Evolutionary conservation across 1,140 invertebrate genomes (phyloP).

Genomic region (Limonius californicus): DNA sequence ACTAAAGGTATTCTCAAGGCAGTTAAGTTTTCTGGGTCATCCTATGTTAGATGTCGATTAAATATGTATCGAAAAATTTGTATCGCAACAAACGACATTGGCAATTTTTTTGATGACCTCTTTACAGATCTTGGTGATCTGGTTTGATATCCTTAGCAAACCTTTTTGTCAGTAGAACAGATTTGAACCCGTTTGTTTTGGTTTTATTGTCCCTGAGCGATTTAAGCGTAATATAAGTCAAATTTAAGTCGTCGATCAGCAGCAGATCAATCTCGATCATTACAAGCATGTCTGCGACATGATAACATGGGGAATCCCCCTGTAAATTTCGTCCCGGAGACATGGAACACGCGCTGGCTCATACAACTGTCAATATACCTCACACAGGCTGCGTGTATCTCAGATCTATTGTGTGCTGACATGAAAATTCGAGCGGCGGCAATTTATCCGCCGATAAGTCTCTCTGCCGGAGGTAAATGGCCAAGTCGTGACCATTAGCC

Average conservation of each 20-base stretch:
- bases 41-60: neutral
- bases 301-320: too few relatives aligned
- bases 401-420: slow-evolving; percentile 46
- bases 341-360: slow-evolving; percentile 27
- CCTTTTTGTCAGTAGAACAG: too few relatives aligned
- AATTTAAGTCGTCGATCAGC: too few relatives aligned
- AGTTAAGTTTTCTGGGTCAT: neutral
- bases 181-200: too few relatives aligned
- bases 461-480: slow-evolving; percentile 47
- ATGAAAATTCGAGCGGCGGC: slow-evolving; percentile 46
- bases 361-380: slow-evolving; percentile 42
- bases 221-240: too few relatives aligned
- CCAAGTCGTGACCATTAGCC: slow-evolving; percentile 46
- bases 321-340: neutral
- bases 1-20: neutral
- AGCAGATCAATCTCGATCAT: too few relatives aligned
- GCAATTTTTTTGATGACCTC: neutral
- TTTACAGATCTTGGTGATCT: neutral
- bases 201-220: too few relatives aligned
- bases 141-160: too few relatives aligned
- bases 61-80: neutral
- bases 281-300: too few relatives aligned
- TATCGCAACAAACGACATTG: neutral
- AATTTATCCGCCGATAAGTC: slow-evolving; percentile 46
- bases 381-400: slow-evolving; percentile 41